Evolutionary conservation across 2,797 vertebrate species (phyloP).

Genomic region (Margarornis squamiger): DNA sequence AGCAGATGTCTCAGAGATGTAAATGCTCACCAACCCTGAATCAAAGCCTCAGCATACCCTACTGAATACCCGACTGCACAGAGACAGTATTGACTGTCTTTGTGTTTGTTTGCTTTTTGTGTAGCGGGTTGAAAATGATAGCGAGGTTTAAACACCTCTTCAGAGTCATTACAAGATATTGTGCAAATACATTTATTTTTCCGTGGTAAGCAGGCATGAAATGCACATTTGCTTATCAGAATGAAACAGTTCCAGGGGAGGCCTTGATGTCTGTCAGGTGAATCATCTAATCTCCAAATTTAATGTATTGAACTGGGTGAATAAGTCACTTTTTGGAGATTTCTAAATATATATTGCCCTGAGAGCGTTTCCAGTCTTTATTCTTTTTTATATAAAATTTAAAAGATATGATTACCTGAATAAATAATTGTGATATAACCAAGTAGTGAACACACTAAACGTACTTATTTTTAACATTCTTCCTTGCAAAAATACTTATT

Average conservation of each 20-base stretch:
- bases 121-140: not conserved
- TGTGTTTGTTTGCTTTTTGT: slow-evolving; percentile 32
- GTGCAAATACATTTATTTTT: slow-evolving; percentile 35
- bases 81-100: not conserved
- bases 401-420: not conserved
- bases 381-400: not conserved
- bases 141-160: slow-evolving; percentile 13
- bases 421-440: not conserved
- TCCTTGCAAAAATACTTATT: not conserved
- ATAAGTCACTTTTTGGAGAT: not conserved
- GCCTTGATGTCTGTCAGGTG: slow-evolving; percentile 39
- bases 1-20: slow-evolving; percentile 15
- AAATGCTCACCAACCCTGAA: not conserved
- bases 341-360: not conserved
- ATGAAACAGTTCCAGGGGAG: slow-evolving; percentile 12
- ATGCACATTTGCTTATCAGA: slow-evolving; percentile 37
- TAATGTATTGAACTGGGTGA: not conserved
- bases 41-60: not conserved
- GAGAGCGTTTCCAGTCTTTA: not conserved
- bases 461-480: not conserved
- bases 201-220: slow-evolving; percentile 3
- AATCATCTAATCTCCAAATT: slow-evolving; percentile 19
- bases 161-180: slow-evolving; percentile 29
- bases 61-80: not conserved
- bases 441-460: not conserved